Evolutionary conservation across 1,140 invertebrate species (phyloP).

Genomic region (Plodia interpunctella): DNA sequence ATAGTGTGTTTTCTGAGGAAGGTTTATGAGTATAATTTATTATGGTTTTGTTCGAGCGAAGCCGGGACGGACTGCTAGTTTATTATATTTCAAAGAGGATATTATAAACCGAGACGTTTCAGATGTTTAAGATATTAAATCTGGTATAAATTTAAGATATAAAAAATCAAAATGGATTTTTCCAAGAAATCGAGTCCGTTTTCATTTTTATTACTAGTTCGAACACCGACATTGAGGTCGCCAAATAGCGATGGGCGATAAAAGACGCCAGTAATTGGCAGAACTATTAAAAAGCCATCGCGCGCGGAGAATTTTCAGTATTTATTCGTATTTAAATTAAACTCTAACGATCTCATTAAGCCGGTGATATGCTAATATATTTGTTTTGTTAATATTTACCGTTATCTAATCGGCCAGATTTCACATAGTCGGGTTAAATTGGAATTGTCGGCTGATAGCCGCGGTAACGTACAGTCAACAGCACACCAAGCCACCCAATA

Average conservation of each 20-base stretch:
- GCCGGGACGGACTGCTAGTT: too few relatives aligned
- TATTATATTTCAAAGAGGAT: too few relatives aligned
- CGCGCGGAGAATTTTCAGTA: constrained; percentile 27
- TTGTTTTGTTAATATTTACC: not conserved
- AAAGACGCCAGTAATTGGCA: constrained; percentile 28
- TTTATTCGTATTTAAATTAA: constrained; percentile 21
- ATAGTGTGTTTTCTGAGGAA: too few relatives aligned
- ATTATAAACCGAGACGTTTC: too few relatives aligned
- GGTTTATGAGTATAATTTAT: too few relatives aligned
- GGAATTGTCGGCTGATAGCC: not conserved
- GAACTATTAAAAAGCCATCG: constrained; percentile 35
- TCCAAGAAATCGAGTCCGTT: constrained; percentile 11
- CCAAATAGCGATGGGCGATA: constrained; percentile 20
- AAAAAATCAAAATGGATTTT: constrained; percentile 14
- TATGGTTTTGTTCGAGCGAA: too few relatives aligned
- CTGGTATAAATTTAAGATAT: too few relatives aligned
- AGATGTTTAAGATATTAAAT: too few relatives aligned
- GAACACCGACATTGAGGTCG: constrained; percentile 28
- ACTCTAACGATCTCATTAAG: constrained; percentile 26
- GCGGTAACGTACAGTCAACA: too few relatives aligned
- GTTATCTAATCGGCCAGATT: not conserved
- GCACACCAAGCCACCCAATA: too few relatives aligned
- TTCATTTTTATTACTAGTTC: constrained; percentile 23
- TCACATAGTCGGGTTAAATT: not conserved
- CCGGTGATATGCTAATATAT: not conserved